A percentile compares a stretch with the other conserved stretches of the same genome.
phyloP scores from a whole-genome alignment of 2,113 vertebrate species.

The Oreochromis spilurus region DNA sequence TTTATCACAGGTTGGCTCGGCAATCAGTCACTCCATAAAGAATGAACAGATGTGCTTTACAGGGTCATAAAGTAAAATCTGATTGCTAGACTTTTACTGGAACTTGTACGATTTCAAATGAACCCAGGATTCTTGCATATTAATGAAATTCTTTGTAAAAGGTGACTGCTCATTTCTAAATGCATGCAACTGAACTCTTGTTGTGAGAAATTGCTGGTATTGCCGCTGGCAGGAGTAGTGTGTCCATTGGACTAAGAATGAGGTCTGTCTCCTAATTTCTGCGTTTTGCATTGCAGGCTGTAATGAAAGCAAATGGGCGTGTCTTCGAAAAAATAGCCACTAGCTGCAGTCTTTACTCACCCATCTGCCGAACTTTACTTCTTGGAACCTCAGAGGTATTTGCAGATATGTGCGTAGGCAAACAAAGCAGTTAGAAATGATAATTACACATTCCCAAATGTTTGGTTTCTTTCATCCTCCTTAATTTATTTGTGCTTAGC shows the following conservation, averaged over 20 bases:
- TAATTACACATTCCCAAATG: constrained; percentile 48
- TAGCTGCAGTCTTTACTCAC: not conserved
- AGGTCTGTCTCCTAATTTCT: not conserved
- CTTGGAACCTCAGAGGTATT: constrained; percentile 22
- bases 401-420: constrained; percentile 7
- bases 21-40: constrained; percentile 33
- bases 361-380: constrained; percentile 43
- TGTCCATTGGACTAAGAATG: not conserved
- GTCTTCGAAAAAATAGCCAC: not conserved
- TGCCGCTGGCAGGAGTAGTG: not conserved
- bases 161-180: not conserved
- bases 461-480: constrained; percentile 41
- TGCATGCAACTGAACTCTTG: not conserved
- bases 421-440: constrained; percentile 36
- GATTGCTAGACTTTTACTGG: not conserved
- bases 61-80: constrained; percentile 15
- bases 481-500: constrained; percentile 24
- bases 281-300: not conserved
- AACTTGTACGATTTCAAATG: not conserved
- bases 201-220: not conserved
- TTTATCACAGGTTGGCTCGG: constrained; percentile 29
- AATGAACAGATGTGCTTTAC: constrained; percentile 41
- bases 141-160: not conserved
- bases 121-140: not conserved
- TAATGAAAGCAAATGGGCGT: not conserved